Percentiles rank a stretch among this genome's conserved stretches.
phyloP scores from a whole-genome alignment of 2,113 vertebrate species.

The Macquaria ambigua region DNA sequence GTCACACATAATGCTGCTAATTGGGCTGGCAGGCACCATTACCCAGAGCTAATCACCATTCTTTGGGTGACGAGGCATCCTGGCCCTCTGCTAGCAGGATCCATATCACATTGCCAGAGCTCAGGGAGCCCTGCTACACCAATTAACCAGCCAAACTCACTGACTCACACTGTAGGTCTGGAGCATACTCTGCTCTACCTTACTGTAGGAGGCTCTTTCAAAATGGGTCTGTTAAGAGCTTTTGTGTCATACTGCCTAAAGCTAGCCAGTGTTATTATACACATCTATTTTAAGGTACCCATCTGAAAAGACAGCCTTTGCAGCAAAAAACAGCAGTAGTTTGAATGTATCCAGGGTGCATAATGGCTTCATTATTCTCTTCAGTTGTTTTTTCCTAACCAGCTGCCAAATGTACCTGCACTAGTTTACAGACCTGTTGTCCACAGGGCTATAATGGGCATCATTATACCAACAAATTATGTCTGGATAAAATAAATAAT shows the following conservation, averaged over 20 bases:
- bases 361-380: neutral
- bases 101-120: constrained; percentile 60
- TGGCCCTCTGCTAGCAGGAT: constrained; percentile 66
- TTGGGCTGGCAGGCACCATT: constrained; percentile 80
- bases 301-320: neutral
- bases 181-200: constrained; percentile 6
- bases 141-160: constrained; percentile 66
- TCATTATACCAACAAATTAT: neutral
- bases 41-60: constrained; percentile 76
- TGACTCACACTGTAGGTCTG: neutral
- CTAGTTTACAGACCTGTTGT: neutral
- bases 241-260: neutral
- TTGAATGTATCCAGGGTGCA: neutral
- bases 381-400: neutral
- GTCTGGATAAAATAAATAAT: neutral
- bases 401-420: neutral
- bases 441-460: neutral
- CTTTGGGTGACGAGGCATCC: constrained; percentile 63
- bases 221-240: neutral
- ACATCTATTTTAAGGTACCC: neutral
- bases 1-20: constrained; percentile 76
- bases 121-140: constrained; percentile 52
- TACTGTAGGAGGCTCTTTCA: neutral
- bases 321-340: neutral
- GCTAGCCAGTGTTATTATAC: neutral